Percentiles rank a stretch among this genome's conserved stretches.
Evolutionary conservation across 2,797 vertebrate species (phyloP).

Genomic region (Phoeniculus purpureus): DNA sequence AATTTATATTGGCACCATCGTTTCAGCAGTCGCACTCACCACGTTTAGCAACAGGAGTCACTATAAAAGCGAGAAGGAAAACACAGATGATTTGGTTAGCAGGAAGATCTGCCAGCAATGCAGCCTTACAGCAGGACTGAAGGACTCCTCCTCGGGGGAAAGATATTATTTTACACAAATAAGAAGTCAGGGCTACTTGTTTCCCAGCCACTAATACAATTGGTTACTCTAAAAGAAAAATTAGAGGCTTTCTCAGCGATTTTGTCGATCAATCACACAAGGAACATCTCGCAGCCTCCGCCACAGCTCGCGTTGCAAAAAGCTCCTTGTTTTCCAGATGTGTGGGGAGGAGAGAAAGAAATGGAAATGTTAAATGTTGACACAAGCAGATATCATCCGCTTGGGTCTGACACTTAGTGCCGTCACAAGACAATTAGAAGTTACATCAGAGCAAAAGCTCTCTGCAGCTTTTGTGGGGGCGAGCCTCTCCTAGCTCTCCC

Average conservation of each 20-base stretch:
- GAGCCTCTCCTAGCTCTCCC: background rate
- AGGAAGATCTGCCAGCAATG: constrained; percentile 1
- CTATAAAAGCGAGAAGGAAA: constrained; percentile 16
- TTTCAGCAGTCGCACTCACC: background rate
- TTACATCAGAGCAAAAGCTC: background rate
- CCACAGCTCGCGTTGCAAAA: background rate
- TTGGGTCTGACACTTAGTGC: background rate
- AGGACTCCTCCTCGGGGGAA: background rate
- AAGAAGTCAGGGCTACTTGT: background rate
- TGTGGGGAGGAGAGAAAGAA: background rate
- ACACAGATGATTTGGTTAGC: background rate
- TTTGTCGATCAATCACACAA: background rate
- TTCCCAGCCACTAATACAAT: background rate
- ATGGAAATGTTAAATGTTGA: background rate
- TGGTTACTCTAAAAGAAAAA: background rate
- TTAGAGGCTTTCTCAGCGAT: background rate
- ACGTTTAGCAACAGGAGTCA: constrained; percentile 9
- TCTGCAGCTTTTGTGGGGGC: accelerated
- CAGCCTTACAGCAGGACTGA: background rate
- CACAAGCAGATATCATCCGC: background rate
- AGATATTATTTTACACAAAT: background rate
- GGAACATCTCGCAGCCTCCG: background rate
- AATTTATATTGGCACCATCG: constrained; percentile 23
- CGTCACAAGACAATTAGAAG: background rate
- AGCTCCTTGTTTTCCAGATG: background rate